A percentile compares a stretch with the other conserved stretches of the same genome.
phyloP scores from a whole-genome alignment of 2,888 invertebrate species.

The Gymnoscelis rufifasciata region DNA sequence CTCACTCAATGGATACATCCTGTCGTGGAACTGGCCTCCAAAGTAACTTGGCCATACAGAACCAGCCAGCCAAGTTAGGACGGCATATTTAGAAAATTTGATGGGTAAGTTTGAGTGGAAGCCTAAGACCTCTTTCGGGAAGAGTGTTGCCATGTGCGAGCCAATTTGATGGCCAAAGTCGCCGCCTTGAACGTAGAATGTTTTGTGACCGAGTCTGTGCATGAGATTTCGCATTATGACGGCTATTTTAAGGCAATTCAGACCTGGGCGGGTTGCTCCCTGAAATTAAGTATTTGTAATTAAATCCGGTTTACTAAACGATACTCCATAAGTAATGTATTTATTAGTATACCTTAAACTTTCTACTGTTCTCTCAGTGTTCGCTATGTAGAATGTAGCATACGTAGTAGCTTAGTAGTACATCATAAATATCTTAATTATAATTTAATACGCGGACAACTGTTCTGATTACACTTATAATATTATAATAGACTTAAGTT shows the following conservation, averaged over 20 bases:
- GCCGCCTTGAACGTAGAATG: slow-evolving; percentile 86
- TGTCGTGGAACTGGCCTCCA: slow-evolving; percentile 61
- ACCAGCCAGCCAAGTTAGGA: slow-evolving; percentile 60
- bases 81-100: slow-evolving; percentile 41
- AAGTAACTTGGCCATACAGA: slow-evolving; percentile 71
- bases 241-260: slow-evolving; percentile 77
- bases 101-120: slow-evolving; percentile 83
- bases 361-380: no score
- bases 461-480: no score
- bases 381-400: no score
- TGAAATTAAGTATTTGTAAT: slow-evolving; percentile 29
- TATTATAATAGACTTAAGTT: no score
- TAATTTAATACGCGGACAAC: no score
- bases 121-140: slow-evolving; percentile 78
- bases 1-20: slow-evolving; percentile 71
- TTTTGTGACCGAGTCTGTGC: slow-evolving; percentile 81
- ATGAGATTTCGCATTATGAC: slow-evolving; percentile 85
- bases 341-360: no score
- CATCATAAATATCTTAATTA: no score
- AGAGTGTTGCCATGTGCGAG: slow-evolving; percentile 80
- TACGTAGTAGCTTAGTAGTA: no score
- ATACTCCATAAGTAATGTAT: no score
- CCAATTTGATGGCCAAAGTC: slow-evolving; percentile 86
- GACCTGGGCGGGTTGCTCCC: slow-evolving; percentile 79
- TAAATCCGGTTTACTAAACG: no score